Base-by-base conservation (phyloP, 1,140 invertebrate genomes). In the Drosophila equinoxialis region DNA sequence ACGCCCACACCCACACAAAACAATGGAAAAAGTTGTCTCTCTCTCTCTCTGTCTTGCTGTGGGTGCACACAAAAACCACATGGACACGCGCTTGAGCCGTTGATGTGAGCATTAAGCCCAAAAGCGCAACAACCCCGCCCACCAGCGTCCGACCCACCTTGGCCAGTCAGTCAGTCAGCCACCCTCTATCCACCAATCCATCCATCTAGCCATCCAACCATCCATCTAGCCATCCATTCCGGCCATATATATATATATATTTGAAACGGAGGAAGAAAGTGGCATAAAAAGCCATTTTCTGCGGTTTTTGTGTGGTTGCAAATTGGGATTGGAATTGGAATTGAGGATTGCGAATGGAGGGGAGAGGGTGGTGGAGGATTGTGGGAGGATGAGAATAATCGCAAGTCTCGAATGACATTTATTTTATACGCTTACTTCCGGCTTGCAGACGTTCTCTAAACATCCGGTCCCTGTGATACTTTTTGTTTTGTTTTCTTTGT, bases 251-350 rank as follows among this genome's bases (percentile, higher is more conserved):
- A 54, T 3, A 35, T 48, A 54, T 3, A 26, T 48, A 54, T 5
- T 23, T 26, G 30, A 68, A 14, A 39, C 39, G 30, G 30, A 11
- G 37, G 57, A 51, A 33, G 67, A 81, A 74, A 65, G 78, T 70
- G 72, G 71, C 79, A 86, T 86, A 82, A 89, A 86, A 86, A 87
- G 83, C 84, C 84, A 87, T 87, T 87, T 87, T 87, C 80, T 89
- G 83, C 73, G 84, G 83, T 71, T 87, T 79, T 57, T 70, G 61
- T 60, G 58, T 51, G 71, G 71, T 68, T 74, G 45, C 11, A 39
- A 48, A 6, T 58, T 60, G 20, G 42, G 14, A 51, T 42, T 61
- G 64, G 26, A 48, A 33, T 62, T 42, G 39, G 26, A 57, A 33
- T 62, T 6, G 30, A 30, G 30, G 30, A 30, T 30, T 30, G 5